phyloP scores from a whole-genome alignment of 2,888 invertebrate genomes.

The Drosophila anomelani region DNA sequence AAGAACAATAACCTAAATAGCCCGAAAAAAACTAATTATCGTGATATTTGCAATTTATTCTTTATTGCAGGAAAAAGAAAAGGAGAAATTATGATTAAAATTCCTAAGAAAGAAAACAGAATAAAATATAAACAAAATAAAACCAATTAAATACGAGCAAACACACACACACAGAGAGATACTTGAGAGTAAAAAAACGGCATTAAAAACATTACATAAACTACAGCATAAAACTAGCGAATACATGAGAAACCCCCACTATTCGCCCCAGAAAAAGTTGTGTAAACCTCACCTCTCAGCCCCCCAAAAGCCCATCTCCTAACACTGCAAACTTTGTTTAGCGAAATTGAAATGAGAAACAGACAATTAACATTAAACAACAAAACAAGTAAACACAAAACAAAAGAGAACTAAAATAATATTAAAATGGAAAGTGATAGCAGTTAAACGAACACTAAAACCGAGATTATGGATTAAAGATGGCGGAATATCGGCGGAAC shows the following conservation, averaged over 20 bases:
- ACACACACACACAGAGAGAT: constrained; percentile 17
- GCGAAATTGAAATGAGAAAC: constrained; percentile 59
- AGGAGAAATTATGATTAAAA: constrained; percentile 84
- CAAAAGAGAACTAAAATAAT: constrained; percentile 50
- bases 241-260: constrained; percentile 21
- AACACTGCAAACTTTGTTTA: constrained; percentile 60
- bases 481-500: constrained; percentile 37
- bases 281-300: constrained; percentile 23
- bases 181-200: constrained; percentile 27
- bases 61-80: constrained; percentile 84
- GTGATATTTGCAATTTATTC: constrained; percentile 64
- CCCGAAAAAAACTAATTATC: constrained; percentile 31
- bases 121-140: constrained; percentile 41
- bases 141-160: constrained; percentile 49
- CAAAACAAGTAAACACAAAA: constrained; percentile 11
- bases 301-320: not conserved
- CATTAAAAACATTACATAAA: constrained; percentile 50
- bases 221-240: constrained; percentile 35
- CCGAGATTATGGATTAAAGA: constrained; percentile 32
- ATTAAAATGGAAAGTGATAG: constrained; percentile 75
- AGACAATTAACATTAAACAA: constrained; percentile 53
- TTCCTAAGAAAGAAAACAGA: constrained; percentile 61
- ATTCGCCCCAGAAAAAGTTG: constrained; percentile 35
- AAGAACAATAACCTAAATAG: constrained; percentile 22
- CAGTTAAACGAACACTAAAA: constrained; percentile 69